These are phyloP conservation scores for Tinea pellionella DNA, from an alignment of 2,888 invertebrate species.

Conservation along the genomic window DNA sequence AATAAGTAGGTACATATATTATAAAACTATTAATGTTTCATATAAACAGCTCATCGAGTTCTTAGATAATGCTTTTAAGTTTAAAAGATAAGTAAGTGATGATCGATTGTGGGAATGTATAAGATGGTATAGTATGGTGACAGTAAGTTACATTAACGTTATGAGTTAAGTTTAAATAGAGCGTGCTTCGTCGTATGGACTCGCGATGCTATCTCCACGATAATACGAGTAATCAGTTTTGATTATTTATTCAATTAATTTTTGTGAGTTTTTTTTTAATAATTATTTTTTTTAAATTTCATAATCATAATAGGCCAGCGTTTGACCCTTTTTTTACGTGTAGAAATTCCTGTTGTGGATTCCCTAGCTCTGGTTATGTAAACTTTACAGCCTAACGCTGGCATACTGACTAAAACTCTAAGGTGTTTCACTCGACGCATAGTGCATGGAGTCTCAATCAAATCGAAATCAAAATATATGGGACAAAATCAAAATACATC, in stretches of 20 bases:
- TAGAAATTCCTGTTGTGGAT: no score
- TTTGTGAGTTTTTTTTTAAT: no score
- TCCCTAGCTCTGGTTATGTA: no score
- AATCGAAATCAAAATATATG: no score
- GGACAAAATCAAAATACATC: no score
- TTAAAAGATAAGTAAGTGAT: constrained; percentile 49
- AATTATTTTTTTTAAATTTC: no score
- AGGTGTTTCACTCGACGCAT: no score
- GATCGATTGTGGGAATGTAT: constrained; percentile 64
- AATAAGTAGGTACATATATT: constrained; percentile 21
- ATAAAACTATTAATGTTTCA: constrained; percentile 33
- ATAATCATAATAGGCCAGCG: no score
- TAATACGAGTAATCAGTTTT: background rate
- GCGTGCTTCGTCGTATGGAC: constrained; percentile 47
- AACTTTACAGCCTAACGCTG: no score
- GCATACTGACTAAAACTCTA: no score
- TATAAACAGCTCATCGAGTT: constrained; percentile 36
- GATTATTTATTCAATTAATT: background rate
- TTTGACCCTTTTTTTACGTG: no score
- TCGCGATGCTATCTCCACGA: constrained; percentile 30
- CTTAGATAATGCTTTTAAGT: constrained; percentile 57
- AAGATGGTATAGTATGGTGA: constrained; percentile 44
- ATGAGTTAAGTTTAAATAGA: constrained; percentile 33
- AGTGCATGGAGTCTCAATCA: no score
- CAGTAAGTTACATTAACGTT: constrained; percentile 59